Evolutionary conservation across 2,797 vertebrate species (phyloP).

Genomic region (Aldrovandia affinis): DNA sequence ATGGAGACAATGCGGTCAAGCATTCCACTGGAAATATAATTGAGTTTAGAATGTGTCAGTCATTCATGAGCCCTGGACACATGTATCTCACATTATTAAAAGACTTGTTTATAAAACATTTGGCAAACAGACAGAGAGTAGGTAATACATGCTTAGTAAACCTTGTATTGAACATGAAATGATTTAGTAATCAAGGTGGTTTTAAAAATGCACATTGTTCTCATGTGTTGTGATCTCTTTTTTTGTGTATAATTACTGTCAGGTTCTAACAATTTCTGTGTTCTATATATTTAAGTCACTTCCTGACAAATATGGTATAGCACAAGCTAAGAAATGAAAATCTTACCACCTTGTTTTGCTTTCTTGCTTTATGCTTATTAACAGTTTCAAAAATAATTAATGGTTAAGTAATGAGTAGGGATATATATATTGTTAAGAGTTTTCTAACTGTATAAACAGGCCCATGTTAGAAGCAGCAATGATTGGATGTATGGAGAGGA

Average conservation of each 20-base stretch:
- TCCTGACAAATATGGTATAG: not conserved
- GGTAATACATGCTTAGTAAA: not conserved
- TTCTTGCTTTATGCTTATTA: too few species aligned
- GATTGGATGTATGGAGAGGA: not conserved
- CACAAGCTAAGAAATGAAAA: not conserved
- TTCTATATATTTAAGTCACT: not conserved
- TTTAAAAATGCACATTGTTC: not conserved
- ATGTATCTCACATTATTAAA: not conserved
- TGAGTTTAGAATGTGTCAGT: not conserved
- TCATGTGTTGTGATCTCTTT: not conserved
- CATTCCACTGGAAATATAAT: not conserved
- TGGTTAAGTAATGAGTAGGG: too few species aligned
- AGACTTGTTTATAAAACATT: not conserved
- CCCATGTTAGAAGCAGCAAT: not conserved
- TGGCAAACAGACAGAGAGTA: not conserved
- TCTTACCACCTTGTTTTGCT: not conserved
- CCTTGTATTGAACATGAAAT: not conserved
- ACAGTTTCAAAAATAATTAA: too few species aligned
- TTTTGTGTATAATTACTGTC: not conserved
- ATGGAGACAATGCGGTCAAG: not conserved
- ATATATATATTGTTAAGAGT: too few species aligned
- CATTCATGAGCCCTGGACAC: not conserved
- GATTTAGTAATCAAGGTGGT: not conserved
- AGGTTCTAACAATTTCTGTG: not conserved
- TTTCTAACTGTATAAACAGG: too few species aligned